Conservation (phyloP, 2,113 vertebrate species). For the Lipophrys pholis region DNA sequence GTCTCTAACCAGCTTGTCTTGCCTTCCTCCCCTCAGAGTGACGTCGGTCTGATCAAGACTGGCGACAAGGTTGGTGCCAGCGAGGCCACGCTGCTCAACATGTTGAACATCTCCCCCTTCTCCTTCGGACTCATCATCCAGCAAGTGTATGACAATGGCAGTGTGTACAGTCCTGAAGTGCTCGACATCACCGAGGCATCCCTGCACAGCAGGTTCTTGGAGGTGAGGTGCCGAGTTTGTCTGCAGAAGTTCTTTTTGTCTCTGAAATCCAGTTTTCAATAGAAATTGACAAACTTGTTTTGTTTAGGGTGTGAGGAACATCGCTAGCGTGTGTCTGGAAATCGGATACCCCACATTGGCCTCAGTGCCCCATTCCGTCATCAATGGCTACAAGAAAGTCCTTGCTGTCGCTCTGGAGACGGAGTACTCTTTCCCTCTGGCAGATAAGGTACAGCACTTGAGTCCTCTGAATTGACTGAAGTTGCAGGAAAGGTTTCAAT, state of each 20-base stretch:
- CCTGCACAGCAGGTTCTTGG: constrained; percentile 92
- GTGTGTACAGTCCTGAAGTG: constrained; percentile 97
- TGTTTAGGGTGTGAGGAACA: constrained; percentile 93
- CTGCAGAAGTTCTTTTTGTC: neutral
- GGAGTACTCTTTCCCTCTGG: constrained; percentile 94
- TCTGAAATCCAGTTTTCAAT: too few species aligned
- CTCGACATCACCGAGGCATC: constrained; percentile 97
- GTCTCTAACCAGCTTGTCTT: neutral
- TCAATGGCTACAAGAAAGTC: constrained; percentile 97
- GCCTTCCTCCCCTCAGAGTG: constrained; percentile 82
- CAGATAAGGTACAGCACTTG: constrained; percentile 90
- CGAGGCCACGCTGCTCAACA: constrained; percentile 96
- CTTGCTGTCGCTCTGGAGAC: constrained; percentile 96
- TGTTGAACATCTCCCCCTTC: constrained; percentile 99
- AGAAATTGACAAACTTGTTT: too few species aligned
- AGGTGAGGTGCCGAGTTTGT: constrained; percentile 78
- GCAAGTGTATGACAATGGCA: constrained; percentile 98
- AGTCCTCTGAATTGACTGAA: too few species aligned
- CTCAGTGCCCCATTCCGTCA: constrained; percentile 93
- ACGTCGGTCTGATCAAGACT: constrained; percentile 93
- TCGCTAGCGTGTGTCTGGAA: constrained; percentile 95
- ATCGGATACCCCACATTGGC: constrained; percentile 98
- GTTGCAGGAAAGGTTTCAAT: constrained; percentile 46
- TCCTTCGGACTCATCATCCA: constrained; percentile 96
- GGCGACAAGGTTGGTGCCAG: constrained; percentile 99